These are phyloP conservation scores for Batillaria attramentaria DNA, from an alignment of 1,140 invertebrate species.

Conservation along the genomic window DNA sequence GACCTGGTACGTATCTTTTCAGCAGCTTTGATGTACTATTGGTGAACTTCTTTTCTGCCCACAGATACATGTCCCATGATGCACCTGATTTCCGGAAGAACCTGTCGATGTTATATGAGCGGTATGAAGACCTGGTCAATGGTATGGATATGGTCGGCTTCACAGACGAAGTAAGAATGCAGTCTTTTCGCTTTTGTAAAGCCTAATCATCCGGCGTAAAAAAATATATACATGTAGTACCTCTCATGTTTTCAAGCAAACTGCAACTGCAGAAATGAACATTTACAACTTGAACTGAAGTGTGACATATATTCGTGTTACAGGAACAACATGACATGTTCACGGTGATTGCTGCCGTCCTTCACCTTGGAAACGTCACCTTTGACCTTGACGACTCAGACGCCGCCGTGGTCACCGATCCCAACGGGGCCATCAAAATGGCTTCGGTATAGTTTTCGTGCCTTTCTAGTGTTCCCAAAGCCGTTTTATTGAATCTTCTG, in stretches of 20 bases:
- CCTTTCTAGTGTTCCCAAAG: no score
- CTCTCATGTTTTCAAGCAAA: no score
- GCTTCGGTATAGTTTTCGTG: constrained; percentile 39
- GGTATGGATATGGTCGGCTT: constrained; percentile 70
- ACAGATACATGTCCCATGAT: constrained; percentile 60
- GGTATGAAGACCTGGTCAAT: constrained; percentile 66
- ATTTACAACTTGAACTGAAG: no score
- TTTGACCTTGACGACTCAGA: constrained; percentile 65
- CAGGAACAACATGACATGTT: constrained; percentile 69
- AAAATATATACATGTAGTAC: no score
- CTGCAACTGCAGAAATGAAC: no score
- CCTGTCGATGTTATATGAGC: constrained; percentile 42
- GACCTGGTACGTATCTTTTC: no score
- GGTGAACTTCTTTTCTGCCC: no score
- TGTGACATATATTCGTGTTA: constrained; percentile 1
- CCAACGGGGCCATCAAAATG: constrained; percentile 46
- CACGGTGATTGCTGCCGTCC: constrained; percentile 62
- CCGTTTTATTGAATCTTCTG: no score
- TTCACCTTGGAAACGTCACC: constrained; percentile 66
- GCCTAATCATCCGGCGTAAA: neutral
- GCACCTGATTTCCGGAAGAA: constrained; percentile 39
- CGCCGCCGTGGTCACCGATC: constrained; percentile 42
- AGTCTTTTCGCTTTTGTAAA: no score
- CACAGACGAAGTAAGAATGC: constrained; percentile 66
- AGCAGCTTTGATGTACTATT: no score